phyloP scores from a whole-genome alignment of 2,113 vertebrate species.

The Charina bottae region DNA sequence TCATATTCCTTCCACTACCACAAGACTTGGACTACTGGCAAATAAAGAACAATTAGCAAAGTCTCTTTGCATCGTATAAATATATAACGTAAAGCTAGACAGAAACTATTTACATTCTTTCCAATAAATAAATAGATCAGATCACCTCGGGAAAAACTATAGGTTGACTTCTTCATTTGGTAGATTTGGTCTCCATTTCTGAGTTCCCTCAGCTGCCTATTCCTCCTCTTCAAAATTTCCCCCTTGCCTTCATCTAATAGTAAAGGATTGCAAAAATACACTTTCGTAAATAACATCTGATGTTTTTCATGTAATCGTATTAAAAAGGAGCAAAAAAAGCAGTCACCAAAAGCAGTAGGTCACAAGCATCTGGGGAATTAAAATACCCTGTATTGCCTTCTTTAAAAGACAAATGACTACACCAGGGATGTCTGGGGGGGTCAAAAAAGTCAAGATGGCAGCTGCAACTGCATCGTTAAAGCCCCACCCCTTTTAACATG shows the following conservation, averaged over 20 bases:
- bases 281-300: slow-evolving; percentile 30
- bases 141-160: not conserved
- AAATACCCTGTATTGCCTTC: not conserved
- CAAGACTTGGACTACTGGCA: not conserved
- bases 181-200: slow-evolving; percentile 20
- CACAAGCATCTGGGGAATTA: slow-evolving; percentile 12
- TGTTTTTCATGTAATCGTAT: not conserved
- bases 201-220: not conserved
- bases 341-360: slow-evolving; percentile 6
- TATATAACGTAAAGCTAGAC: not conserved
- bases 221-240: slow-evolving; percentile 9
- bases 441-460: not conserved
- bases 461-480: not conserved
- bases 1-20: too few relatives aligned
- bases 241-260: slow-evolving; percentile 15
- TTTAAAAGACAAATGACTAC: not conserved
- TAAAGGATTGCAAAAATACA: slow-evolving; percentile 41
- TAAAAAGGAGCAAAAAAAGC: not conserved
- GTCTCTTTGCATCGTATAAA: not conserved
- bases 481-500: not conserved
- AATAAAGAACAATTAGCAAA: not conserved
- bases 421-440: not conserved
- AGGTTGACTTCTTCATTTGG: not conserved
- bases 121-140: not conserved
- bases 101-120: not conserved